Evolutionary conservation across 2,113 vertebrate genomes (phyloP).

Genomic region (Mellivora capensis): DNA sequence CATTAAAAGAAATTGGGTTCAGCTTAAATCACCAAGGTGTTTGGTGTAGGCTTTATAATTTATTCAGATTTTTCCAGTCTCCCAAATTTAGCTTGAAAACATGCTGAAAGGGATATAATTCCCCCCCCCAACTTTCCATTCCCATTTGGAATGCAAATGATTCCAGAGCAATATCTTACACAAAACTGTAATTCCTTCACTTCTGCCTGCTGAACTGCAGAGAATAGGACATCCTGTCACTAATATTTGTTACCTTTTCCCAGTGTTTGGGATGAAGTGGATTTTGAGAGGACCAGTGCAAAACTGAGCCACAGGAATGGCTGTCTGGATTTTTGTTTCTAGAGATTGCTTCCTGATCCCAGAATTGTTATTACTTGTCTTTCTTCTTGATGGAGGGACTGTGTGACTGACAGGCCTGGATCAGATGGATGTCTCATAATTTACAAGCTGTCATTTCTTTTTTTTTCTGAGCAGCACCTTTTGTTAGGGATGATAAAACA

Average conservation of each 20-base stretch:
- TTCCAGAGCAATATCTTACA: not conserved
- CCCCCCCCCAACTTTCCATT: slow-evolving; percentile 18
- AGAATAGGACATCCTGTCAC: not conserved
- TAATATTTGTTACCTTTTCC: not conserved
- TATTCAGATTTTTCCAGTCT: slow-evolving; percentile 56
- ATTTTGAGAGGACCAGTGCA: not conserved
- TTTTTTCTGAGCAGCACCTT: not conserved
- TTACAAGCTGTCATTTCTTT: slow-evolving; percentile 40
- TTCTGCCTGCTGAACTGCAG: not conserved
- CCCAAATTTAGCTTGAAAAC: slow-evolving; percentile 65
- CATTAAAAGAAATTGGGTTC: slow-evolving; percentile 2
- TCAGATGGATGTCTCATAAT: not conserved
- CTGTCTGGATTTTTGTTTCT: not conserved
- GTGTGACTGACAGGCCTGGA: not conserved
- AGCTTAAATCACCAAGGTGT: slow-evolving; percentile 52
- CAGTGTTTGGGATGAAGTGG: not conserved
- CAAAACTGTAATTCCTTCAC: not conserved
- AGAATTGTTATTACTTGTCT: not conserved
- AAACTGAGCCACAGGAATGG: not conserved
- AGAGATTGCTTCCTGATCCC: not conserved
- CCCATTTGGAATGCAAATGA: slow-evolving; percentile 60
- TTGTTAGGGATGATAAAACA: slow-evolving; percentile 46
- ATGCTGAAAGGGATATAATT: slow-evolving; percentile 39
- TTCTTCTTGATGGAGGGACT: not conserved
- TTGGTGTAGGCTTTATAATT: slow-evolving; percentile 57